A percentile compares a stretch with the other conserved stretches of the same genome.
Conservation (phyloP, 2,888 invertebrate species). For the Ferrisia virgata region DNA sequence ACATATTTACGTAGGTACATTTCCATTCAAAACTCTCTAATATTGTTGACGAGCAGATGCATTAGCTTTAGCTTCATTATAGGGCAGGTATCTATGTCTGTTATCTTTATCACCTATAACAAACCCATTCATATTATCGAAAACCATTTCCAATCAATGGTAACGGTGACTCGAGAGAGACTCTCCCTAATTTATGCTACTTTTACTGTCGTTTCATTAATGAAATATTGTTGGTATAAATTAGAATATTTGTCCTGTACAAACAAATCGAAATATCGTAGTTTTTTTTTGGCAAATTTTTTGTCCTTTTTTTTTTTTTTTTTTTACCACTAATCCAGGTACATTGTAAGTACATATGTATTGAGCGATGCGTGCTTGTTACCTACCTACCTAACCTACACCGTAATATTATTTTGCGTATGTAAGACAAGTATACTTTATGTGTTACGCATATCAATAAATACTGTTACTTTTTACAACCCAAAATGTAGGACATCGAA, state of each 20-base stretch:
- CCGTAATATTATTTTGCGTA: slow-evolving; percentile 30
- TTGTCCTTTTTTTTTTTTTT: too few species aligned
- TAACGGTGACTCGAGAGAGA: not conserved
- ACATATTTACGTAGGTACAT: too few species aligned
- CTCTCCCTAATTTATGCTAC: not conserved
- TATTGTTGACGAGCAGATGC: too few species aligned
- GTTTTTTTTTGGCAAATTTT: too few species aligned
- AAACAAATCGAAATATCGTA: too few species aligned
- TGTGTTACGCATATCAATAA: slow-evolving; percentile 45
- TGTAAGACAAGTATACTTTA: slow-evolving; percentile 29
- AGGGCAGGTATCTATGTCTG: too few species aligned
- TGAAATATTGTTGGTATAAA: slow-evolving; percentile 25
- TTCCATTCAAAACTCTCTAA: not conserved
- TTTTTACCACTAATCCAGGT: too few species aligned
- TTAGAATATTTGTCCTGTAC: too few species aligned
- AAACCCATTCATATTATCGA: too few species aligned
- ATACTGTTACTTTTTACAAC: slow-evolving; percentile 45
- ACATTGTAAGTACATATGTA: not conserved
- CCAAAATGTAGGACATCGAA: slow-evolving; percentile 42
- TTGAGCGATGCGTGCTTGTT: not conserved
- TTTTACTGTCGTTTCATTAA: slow-evolving; percentile 34
- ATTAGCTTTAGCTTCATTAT: too few species aligned
- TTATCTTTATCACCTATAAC: too few species aligned
- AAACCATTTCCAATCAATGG: not conserved
- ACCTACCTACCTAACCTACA: not conserved